Evolutionary conservation across 2,888 invertebrate species (phyloP), one percentile per base, ranked within the genome.

Genomic region (Nomada flava): DNA sequence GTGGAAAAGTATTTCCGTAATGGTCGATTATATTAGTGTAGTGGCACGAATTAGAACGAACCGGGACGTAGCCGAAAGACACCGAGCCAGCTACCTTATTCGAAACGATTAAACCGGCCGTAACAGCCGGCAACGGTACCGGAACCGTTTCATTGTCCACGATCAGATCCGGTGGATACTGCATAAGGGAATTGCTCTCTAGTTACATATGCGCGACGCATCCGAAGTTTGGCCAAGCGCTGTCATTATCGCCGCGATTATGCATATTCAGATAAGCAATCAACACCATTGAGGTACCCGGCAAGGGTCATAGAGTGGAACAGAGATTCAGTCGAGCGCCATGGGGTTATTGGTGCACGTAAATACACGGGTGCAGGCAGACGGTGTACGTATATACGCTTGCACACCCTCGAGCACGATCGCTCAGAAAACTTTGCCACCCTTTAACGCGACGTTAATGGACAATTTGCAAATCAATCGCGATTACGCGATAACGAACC

Each of bases 261-360:
- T 88, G 88, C 88, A 88, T 88, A 88, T 88, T 88, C 88, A 78
- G 83, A 88, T 86, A 88, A 88, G 88, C 88, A 88, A 88, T 88
- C 88, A 88, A 86, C 88, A 88, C 84, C 83, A 88, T 88, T 86
- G 88, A 88, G 78, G 79, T 50, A 67, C 26, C 80, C 67, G 63
- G 44, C 79, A 83, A 86, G 79, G 82, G 82, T 87, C 80, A 62
- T 52, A 62, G 69, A 70, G 42, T 74, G 79, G 79, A 82, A 87
- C 79, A 59, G 74, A 77, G 82, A 77, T 82, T 87, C 69, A 63
- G 69, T 64, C 53, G 59, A 52, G 47, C 69, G 50, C 57, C 42
- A 59, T 63, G 42, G n/a, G 53, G 36, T 36, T 36, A 36, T 53
- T 20, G 26, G 42, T 42, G 23, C 60, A 62, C 47, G 57, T 76